Evolutionary conservation across 2,797 vertebrate genomes (phyloP).

Genomic region (Xenops minutus): DNA sequence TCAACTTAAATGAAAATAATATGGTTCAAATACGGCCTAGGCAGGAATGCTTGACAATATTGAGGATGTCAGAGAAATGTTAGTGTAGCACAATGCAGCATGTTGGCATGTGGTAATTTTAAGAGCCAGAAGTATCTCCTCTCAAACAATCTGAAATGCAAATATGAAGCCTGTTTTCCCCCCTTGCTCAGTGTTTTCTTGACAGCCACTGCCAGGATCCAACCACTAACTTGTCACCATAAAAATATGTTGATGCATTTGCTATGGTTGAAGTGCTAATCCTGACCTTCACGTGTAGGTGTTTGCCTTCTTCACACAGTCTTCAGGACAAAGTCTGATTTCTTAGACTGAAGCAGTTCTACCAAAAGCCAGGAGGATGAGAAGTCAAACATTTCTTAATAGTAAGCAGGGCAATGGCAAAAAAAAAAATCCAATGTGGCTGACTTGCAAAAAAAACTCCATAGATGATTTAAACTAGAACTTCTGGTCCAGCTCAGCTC

Average conservation of each 20-base stretch:
- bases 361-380: not conserved
- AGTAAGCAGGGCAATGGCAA: accelerated
- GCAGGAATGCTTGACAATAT: not conserved
- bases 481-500: not conserved
- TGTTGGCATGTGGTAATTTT: conserved; percentile 26
- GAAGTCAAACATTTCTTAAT: not conserved
- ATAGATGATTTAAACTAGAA: not conserved
- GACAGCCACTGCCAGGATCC: not conserved
- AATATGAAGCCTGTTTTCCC: not conserved
- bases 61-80: not conserved
- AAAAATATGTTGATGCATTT: not conserved
- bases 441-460: not conserved
- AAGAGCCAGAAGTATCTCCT: conserved; percentile 7
- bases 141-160: conserved; percentile 40
- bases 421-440: not conserved
- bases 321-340: not conserved
- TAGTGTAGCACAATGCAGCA: not conserved
- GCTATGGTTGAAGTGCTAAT: not conserved
- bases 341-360: not conserved
- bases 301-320: not conserved
- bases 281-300: not conserved
- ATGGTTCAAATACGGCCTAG: not conserved
- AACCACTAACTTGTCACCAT: not conserved
- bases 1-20: conserved; percentile 18
- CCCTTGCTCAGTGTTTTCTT: conserved; percentile 18